Base-by-base conservation (phyloP, 1,140 invertebrate species). In the Hyphantria cunea region DNA sequence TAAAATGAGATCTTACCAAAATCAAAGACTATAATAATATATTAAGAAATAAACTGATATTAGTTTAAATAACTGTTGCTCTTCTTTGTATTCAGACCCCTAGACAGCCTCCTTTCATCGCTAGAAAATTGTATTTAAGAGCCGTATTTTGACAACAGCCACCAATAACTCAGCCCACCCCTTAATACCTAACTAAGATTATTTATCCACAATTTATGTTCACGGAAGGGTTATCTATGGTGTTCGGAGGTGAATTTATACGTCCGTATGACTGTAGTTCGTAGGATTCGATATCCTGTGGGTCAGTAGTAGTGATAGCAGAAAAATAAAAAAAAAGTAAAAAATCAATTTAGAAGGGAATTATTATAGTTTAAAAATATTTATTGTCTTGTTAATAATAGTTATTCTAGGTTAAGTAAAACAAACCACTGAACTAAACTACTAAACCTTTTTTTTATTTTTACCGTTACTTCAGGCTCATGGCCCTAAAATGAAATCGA, bases 141-240 rank as follows among this genome's bases (percentile, higher is more conserved):
- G 32, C n/a, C n/a, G 33, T 49, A 50, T 59, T 59, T 59, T 59
- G 56, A 58, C 55, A 58, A n/a, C 37, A 51, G 14, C 8, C 48
- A n/a, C 33, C 32, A 50, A 60, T 66, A 70, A 70, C 42, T 60
- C 61, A 55, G 55, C 44, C 37, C 53, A 44, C 59, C 50, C 53
- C 60, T 76, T 80, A 81, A 83, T 83, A 48, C 54, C 44, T 58
- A 83, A 81, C 75, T 72, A 79, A 83, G 78, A 83, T 83, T 83
- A 83, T 81, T 76, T 80, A 80, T 59, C 69, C 66, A 17, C 65
- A 76, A 80, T 80, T 77, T 80, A 77, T 77, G 71, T 66, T 49
- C 52, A 64, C 64, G 51, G 64, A 68, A 63, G 70, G 74, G 74
- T 80, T 77, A 82, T 82, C 79, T 84, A 84, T 78, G 63, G 70